Evolutionary conservation across 2,113 vertebrate genomes (phyloP).

Genomic region (Zosterops lateralis): DNA sequence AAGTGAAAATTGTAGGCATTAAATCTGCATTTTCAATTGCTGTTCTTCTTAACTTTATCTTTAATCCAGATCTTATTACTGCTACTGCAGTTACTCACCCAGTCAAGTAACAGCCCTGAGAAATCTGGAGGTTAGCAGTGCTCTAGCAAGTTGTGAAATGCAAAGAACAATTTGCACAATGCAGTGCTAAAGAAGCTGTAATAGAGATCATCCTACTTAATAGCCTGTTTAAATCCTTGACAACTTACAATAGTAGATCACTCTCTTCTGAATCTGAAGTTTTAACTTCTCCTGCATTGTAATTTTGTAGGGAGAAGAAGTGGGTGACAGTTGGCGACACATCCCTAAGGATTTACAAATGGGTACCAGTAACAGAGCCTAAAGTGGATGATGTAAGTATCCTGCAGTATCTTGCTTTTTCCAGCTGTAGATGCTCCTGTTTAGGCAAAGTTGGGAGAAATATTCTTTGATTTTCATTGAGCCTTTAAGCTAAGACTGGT

Average conservation of each 20-base stretch:
- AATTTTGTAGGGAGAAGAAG: conserved; percentile 92
- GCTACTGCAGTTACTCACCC: conserved; percentile 44
- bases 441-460: neutral
- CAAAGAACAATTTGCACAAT: conserved; percentile 38
- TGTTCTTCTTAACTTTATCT: conserved; percentile 24
- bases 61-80: conserved; percentile 20
- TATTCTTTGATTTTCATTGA: neutral
- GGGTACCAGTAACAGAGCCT: conserved; percentile 95
- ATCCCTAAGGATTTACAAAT: conserved; percentile 97
- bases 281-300: conserved; percentile 53
- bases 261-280: neutral
- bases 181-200: conserved; percentile 26
- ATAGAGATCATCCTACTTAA: conserved; percentile 51
- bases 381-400: conserved; percentile 94
- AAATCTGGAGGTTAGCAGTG: conserved; percentile 39
- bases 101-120: conserved; percentile 33
- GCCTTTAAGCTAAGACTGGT: neutral
- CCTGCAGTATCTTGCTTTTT: neutral
- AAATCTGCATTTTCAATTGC: conserved; percentile 33
- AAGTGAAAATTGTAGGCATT: conserved; percentile 17
- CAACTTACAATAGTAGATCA: conserved; percentile 28
- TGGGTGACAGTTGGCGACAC: conserved; percentile 98
- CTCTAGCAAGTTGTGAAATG: conserved; percentile 34
- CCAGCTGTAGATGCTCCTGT: neutral
- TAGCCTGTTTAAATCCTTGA: conserved; percentile 52